A percentile compares a stretch with the other conserved stretches of the same genome.
Evolutionary conservation across 2,113 vertebrate genomes (phyloP).

Genomic region (Electrona antarctica): DNA sequence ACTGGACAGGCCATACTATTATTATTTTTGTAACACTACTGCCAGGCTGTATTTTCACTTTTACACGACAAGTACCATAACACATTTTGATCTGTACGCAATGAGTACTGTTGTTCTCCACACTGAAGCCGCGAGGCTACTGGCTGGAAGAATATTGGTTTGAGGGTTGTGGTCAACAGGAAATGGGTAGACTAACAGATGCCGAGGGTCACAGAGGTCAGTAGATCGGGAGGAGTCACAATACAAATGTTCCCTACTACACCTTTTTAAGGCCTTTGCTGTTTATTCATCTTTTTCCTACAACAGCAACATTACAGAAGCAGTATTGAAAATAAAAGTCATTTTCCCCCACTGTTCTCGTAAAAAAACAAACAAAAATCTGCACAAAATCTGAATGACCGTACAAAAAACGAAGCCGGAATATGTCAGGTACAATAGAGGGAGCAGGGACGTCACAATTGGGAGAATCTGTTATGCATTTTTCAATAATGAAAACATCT

Average conservation of each 20-base stretch:
- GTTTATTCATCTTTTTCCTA: conserved; percentile 76
- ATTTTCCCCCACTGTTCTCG: conserved; percentile 67
- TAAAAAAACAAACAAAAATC: conserved; percentile 64
- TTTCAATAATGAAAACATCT: conserved; percentile 82
- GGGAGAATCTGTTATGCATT: conserved; percentile 71
- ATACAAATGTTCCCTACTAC: conserved; percentile 56
- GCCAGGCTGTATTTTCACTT: background rate
- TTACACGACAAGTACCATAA: background rate
- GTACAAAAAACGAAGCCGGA: conserved; percentile 80
- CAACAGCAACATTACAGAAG: conserved; percentile 85
- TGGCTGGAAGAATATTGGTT: too few relatives aligned
- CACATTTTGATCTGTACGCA: too few relatives aligned
- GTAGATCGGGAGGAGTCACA: conserved; percentile 32
- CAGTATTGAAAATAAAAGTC: conserved; percentile 86
- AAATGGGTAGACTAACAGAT: too few relatives aligned
- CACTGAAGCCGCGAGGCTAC: too few relatives aligned
- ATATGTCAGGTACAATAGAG: conserved; percentile 66
- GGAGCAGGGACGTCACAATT: conserved; percentile 62
- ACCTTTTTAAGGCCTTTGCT: conserved; percentile 81
- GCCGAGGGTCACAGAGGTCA: background rate
- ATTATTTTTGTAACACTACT: conserved; percentile 9
- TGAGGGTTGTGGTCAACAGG: too few relatives aligned
- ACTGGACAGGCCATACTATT: background rate
- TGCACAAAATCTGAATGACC: conserved; percentile 77
- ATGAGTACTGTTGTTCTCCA: too few relatives aligned